These are phyloP conservation scores for Gortyna flavago DNA, from an alignment of 2,888 invertebrate species.

Conservation along the genomic window DNA sequence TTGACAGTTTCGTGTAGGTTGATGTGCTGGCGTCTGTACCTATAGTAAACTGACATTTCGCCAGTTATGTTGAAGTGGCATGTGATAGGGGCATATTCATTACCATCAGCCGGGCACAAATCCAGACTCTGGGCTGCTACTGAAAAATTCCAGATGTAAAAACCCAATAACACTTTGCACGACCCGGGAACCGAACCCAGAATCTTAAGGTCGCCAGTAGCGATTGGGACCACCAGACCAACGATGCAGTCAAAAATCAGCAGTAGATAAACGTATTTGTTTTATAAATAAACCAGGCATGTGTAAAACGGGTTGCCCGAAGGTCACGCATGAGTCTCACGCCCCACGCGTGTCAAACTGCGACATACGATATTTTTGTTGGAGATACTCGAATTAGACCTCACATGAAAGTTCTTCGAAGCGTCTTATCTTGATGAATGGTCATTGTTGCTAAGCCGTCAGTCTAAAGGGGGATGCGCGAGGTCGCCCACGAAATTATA, in stretches of 20 bases:
- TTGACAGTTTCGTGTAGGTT: no score
- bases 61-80: no score
- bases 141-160: background rate
- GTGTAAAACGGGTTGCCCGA: conserved; percentile 20
- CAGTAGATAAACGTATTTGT: conserved; percentile 25
- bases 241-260: background rate
- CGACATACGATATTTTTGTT: conserved; percentile 45
- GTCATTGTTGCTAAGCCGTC: background rate
- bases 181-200: background rate
- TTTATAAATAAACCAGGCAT: conserved; percentile 44
- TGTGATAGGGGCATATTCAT: background rate
- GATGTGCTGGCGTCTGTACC: no score
- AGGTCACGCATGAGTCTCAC: conserved; percentile 39
- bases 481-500: no score
- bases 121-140: background rate
- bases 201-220: no score
- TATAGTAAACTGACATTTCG: background rate
- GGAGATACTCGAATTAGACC: conserved; percentile 39
- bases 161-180: background rate
- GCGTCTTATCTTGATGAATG: background rate
- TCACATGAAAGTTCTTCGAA: conserved; percentile 11
- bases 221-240: background rate
- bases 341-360: conserved; percentile 35
- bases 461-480: no score
- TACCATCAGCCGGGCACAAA: background rate